Conservation (phyloP, 2,113 vertebrate genomes). For the Carassius auratus region DNA sequence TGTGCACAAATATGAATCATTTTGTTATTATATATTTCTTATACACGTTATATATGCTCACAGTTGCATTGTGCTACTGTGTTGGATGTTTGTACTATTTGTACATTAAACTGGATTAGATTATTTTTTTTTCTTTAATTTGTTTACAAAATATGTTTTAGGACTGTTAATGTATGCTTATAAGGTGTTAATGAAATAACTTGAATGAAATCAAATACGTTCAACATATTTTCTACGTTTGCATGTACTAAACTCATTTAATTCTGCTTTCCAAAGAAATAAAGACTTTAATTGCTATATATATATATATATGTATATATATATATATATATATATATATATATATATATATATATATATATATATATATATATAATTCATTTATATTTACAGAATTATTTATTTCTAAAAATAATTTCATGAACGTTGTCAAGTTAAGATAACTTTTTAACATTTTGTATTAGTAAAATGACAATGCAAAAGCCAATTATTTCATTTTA, state of each 20-base stretch:
- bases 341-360: too few species aligned
- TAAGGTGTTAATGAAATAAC: background rate
- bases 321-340: background rate
- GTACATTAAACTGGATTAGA: background rate
- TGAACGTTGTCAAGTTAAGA: background rate
- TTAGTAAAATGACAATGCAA: background rate
- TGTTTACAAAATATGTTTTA: background rate
- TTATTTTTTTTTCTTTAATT: background rate
- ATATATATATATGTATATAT: too few species aligned
- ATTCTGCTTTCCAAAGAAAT: background rate
- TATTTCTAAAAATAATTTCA: background rate
- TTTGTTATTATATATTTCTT: background rate
- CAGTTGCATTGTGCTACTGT: background rate
- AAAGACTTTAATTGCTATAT: background rate
- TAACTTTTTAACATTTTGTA: background rate
- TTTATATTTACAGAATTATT: background rate
- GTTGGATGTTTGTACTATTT: background rate
- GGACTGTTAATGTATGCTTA: background rate
- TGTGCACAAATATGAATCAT: background rate
- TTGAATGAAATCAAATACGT: background rate
- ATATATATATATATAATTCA: too few species aligned
- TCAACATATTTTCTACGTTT: background rate
- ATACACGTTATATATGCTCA: background rate
- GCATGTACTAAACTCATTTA: background rate
- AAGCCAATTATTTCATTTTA: background rate